Percentiles rank a stretch among this genome's conserved stretches.
Evolutionary conservation across 2,888 invertebrate species (phyloP).

Genomic region (Liodrosophila aerea): DNA sequence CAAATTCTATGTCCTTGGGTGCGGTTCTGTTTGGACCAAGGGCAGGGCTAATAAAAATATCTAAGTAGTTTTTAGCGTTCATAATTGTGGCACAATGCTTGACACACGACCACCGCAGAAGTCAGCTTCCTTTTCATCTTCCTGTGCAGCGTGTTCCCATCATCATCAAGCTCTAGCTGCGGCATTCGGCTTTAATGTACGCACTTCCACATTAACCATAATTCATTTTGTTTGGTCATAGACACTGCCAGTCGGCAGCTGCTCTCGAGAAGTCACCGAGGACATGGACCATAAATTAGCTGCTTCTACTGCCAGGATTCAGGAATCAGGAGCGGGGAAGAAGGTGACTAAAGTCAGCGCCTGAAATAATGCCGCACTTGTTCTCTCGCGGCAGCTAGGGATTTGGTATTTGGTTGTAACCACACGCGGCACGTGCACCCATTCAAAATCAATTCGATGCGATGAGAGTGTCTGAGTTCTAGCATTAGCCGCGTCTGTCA

Average conservation of each 20-base stretch:
- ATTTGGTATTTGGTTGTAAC: slow-evolving; percentile 35
- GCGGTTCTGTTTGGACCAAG: slow-evolving; percentile 3
- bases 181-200: slow-evolving; percentile 62
- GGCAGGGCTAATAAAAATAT: slow-evolving; percentile 67
- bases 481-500: too few species aligned
- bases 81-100: slow-evolving; percentile 80
- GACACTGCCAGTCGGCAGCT: slow-evolving; percentile 42
- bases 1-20: slow-evolving; percentile 20
- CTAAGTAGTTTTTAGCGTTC: slow-evolving; percentile 76
- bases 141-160: slow-evolving; percentile 53
- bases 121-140: slow-evolving; percentile 61
- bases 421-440: slow-evolving; percentile 71
- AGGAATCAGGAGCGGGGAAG: too few species aligned
- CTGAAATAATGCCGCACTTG: slow-evolving; percentile 44
- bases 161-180: too few species aligned
- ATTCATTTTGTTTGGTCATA: slow-evolving; percentile 52
- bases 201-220: slow-evolving; percentile 57
- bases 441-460: slow-evolving; percentile 78
- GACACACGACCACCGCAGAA: slow-evolving; percentile 80
- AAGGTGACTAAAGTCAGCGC: slow-evolving; percentile 36
- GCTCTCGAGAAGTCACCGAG: slow-evolving; percentile 15
- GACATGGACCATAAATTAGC: slow-evolving; percentile 52
- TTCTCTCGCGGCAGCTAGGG: slow-evolving; percentile 6
- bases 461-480: slow-evolving; percentile 1
- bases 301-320: too few species aligned